Evolutionary conservation across 2,888 invertebrate genomes (phyloP).

Genomic region (Odontomyia ornata): DNA sequence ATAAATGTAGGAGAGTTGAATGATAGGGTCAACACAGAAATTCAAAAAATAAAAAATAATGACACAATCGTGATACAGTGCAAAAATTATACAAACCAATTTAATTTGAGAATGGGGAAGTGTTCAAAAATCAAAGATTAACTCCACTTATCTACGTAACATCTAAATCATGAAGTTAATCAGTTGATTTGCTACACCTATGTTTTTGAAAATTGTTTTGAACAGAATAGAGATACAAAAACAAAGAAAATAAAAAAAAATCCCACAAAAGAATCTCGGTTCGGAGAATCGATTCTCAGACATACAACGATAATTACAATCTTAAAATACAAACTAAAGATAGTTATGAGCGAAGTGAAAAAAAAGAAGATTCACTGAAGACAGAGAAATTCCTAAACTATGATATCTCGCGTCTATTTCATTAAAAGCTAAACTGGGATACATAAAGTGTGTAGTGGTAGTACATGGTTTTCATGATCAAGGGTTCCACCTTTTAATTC

Average conservation of each 20-base stretch:
- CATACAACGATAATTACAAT: constrained; percentile 11
- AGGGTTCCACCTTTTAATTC: neutral
- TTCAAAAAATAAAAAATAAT: neutral
- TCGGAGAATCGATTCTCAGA: neutral
- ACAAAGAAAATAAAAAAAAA: too few relatives aligned
- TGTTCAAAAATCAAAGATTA: too few relatives aligned
- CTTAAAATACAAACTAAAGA: constrained; percentile 21
- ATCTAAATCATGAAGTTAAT: too few relatives aligned
- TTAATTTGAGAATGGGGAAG: too few relatives aligned
- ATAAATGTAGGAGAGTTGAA: constrained; percentile 43
- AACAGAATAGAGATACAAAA: too few relatives aligned
- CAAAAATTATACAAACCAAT: too few relatives aligned
- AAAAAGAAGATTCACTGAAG: neutral
- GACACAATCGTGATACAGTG: neutral
- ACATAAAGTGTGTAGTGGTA: neutral
- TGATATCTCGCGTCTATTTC: neutral
- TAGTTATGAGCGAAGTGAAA: neutral
- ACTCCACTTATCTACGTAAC: too few relatives aligned
- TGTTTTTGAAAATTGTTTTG: too few relatives aligned
- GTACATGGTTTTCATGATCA: neutral
- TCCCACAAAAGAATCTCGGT: too few relatives aligned
- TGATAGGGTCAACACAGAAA: constrained; percentile 14
- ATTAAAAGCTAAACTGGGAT: constrained; percentile 18
- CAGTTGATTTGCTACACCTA: too few relatives aligned
- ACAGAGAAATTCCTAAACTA: neutral